Base-by-base conservation (phyloP, 2,113 vertebrate genomes). In the Atractosteus spatula region DNA sequence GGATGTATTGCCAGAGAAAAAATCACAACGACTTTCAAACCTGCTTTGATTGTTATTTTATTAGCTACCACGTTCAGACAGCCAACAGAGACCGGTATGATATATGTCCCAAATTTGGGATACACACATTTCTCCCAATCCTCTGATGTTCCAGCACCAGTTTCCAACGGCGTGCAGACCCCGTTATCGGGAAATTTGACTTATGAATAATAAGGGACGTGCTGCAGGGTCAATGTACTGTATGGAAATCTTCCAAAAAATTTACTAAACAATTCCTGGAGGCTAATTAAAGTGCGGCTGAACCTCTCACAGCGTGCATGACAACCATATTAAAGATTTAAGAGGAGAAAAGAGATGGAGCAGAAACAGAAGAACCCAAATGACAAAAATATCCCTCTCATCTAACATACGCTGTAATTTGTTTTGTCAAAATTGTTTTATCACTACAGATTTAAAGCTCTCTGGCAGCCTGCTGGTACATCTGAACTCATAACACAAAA, bases 321-420 rank as follows among this genome's bases (percentile, higher is more conserved):
- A 91, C 90, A 91, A 89, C 87, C 90, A 89, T 89, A 92, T 90
- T 84, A 90, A 89, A 89, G 88, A 89, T 87, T 87, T 86, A 89
- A 84, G 81, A 83, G 82, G 78, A 68, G 57, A 72, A 73, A 67
- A 73, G 71, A 66, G 55, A 73, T 67, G 84, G 82, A 83, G 84
- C 84, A 82, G 82, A 84, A 76, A 86, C 76, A 77, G 55, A 71
- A 81, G 78, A 79, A 76, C 71, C 74, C 76, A 79, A 82, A 79
- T 80, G 84, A 90, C 89, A 92, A 89, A 87, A 89, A 90, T 89
- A 83, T 80, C 77, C 80, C 81, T 86, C 88, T 88, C 89, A 90
- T 92, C 89, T 89, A 87, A 89, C 91, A 92, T 93, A 93, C 92
- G 91, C 86, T 91, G 87, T 88, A 83, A 88, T 90, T 93, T 92